These are phyloP conservation scores for Dilophus febrilis DNA, from an alignment of 2,888 invertebrate genomes.

Conservation along the genomic window DNA sequence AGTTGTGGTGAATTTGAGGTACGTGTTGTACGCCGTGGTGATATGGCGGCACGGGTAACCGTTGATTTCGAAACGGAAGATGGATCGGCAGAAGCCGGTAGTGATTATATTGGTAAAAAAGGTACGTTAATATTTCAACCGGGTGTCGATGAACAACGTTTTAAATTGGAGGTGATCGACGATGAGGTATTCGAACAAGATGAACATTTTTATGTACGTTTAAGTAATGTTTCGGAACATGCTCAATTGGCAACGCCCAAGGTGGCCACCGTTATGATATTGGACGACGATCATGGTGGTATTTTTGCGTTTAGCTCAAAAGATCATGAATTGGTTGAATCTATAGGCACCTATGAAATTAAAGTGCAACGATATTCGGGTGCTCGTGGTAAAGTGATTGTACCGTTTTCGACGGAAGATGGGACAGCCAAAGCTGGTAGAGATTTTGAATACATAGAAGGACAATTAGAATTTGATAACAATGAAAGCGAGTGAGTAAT, in stretches of 20 bases:
- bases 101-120: conserved; percentile 77
- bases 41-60: conserved; percentile 56
- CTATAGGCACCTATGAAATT: conserved; percentile 71
- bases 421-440: conserved; percentile 81
- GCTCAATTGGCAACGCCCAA: conserved; percentile 65
- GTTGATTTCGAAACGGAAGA: conserved; percentile 94
- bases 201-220: conserved; percentile 91
- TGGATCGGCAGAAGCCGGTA: conserved; percentile 91
- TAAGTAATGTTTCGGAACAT: conserved; percentile 51
- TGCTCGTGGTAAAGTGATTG: conserved; percentile 77
- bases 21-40: conserved; percentile 70
- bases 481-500: conserved; percentile 94
- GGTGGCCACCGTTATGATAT: conserved; percentile 91
- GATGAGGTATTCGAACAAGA: conserved; percentile 99
- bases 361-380: conserved; percentile 82
- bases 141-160: conserved; percentile 73
- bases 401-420: conserved; percentile 83
- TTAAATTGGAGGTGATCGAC: conserved; percentile 87
- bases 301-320: conserved; percentile 82
- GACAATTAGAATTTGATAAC: conserved; percentile 85
- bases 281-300: conserved; percentile 98
- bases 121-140: conserved; percentile 78
- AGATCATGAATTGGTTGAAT: conserved; percentile 77
- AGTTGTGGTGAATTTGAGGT: conserved; percentile 91
- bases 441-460: conserved; percentile 66